phyloP scores from a whole-genome alignment of 1,140 invertebrate species.

The Pseudomyrmex flavicornis region DNA sequence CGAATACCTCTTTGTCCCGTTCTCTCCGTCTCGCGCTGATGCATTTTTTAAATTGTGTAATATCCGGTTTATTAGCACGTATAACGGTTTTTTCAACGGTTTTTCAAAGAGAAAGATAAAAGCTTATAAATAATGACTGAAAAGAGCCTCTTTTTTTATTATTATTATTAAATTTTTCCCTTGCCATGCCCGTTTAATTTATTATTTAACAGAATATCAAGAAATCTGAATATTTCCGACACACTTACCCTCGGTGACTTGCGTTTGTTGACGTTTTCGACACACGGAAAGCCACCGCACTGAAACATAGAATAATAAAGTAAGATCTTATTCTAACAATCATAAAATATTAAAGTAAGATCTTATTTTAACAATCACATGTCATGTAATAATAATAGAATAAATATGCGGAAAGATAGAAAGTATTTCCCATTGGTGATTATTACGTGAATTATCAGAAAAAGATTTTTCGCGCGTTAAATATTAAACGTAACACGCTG shows the following conservation, averaged over 20 bases:
- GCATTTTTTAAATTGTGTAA: slow-evolving; percentile 17
- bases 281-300: slow-evolving; percentile 84
- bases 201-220: not conserved
- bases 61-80: slow-evolving; percentile 4
- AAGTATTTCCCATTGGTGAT: no score
- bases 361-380: not conserved
- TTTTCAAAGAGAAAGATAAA: not conserved
- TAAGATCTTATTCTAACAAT: not conserved
- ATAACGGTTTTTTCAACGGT: not conserved
- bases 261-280: slow-evolving; percentile 76
- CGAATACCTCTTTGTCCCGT: slow-evolving; percentile 31
- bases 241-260: slow-evolving; percentile 82
- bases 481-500: not conserved
- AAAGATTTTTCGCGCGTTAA: not conserved
- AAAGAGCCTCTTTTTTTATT: not conserved
- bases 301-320: slow-evolving; percentile 79
- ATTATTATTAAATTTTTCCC: not conserved
- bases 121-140: not conserved
- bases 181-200: no score
- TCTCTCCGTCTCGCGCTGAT: slow-evolving; percentile 4
- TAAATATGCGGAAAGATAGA: not conserved
- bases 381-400: not conserved
- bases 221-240: not conserved
- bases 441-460: no score
- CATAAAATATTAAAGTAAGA: slow-evolving; percentile 54